Base-by-base conservation (phyloP, 2,113 vertebrate genomes). In the Canis aureus region DNA sequence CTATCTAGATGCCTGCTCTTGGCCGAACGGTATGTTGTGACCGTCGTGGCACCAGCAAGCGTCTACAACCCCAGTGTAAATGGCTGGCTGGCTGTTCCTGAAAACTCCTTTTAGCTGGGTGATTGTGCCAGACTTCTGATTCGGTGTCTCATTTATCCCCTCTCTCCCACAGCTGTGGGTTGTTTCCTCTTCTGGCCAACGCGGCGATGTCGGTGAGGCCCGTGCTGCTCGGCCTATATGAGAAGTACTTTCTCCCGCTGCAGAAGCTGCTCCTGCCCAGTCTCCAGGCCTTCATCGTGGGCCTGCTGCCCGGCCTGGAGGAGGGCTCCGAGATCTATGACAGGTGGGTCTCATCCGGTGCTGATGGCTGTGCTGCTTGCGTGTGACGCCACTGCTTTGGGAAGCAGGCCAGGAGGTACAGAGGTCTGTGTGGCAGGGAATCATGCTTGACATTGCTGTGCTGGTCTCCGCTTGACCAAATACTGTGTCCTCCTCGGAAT, bases 311-410 rank as follows among this genome's bases (percentile, higher is more conserved):
- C 5, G 99, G 99, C 66, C 98, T 99, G 78, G 99, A 99, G 97
- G 99, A 99, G 98, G 99, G 99, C 43, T 99, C 99, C 2, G 99
- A 99, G 97, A 99, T 99, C 97, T 99, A 99, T 17, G 99, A 99
- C 98, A 99, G 99, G 94, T 95, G 16, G 8, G 11, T 82, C 49
- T 23, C 38, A 1, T 29, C 53, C 16, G 3, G 71, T 0, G 32
- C 43, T 1, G 25, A 1, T 0, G 9, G 38, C 74, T 1, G 20
- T 10, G 2, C 25, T 43, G 25, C n/a, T 0, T 5, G 27, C 8
- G 0, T 35, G 67, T 19, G 3, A 27, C 0, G 10, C 59, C 1
- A 0, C 16, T 11, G 2, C 51, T 27, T 15, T 16, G 5, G 29
- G 23, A 25, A 32, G 29, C 0, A 0, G 29, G 29, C 35, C 62